Base-by-base conservation (phyloP, 2,888 invertebrate genomes). In the Pseudococcus viburni region DNA sequence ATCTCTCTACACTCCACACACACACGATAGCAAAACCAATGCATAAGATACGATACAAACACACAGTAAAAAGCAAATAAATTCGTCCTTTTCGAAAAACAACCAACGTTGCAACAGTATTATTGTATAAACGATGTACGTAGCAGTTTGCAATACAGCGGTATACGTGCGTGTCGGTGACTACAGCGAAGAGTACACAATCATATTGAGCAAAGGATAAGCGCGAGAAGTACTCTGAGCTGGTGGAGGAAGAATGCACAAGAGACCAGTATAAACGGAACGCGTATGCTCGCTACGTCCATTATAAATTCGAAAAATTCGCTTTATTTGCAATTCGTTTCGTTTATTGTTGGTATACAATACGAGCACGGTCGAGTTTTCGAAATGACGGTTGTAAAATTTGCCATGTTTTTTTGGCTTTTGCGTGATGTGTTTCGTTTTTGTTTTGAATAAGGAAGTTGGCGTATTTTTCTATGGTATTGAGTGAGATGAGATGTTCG, bases 301-400 rank as follows among this genome's bases (percentile, higher is more conserved):
- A 73, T 73, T 73, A 73, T 73, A 73, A 73, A 73, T 73, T 73
- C 68, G 68, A 73, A 73, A 73, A 73, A 73, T 73, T 73, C 68
- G 68, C 68, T 73, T 73, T 73, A 73, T 73, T 73, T 73, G 68
- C 68, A 73, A 73, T 73, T 73, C 68, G 68, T 73, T 73, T 73
- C 68, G 68, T 73, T 73, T 73, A 73, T 73, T 26, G 68, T 73
- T 73, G 26, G 26, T 73, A 73, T 73, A 73, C 33, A 73, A 33
- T 73, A 33, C 68, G 12, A 26, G 11, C 33, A 73, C 68, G 68
- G 33, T 73, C 68, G 22, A 73, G 33, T 33, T 73, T 73, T 73
- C 26, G 68, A 33, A 73, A 73, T 73, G 68, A 73, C 33, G 68
- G 68, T 33, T 73, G 68, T 73, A 73, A 73, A 73, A 73, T 73